A percentile compares a stretch with the other conserved stretches of the same genome.
Conservation (phyloP, 2,113 vertebrate genomes). For the Vimba vimba region DNA sequence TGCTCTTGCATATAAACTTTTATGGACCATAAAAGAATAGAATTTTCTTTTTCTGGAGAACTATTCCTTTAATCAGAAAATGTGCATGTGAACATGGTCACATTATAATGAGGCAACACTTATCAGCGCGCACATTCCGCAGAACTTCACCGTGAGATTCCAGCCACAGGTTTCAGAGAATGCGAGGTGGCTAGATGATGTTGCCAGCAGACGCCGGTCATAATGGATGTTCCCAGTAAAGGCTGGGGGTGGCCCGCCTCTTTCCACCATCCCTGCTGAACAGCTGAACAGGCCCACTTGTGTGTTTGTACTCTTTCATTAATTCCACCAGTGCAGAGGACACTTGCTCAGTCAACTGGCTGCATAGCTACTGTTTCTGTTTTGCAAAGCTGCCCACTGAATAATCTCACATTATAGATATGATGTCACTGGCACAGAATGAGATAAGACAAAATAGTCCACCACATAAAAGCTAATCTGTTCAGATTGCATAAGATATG, state of each 20-base stretch:
- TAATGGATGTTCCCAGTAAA: constrained; percentile 25
- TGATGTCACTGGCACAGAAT: constrained; percentile 31
- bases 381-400: background rate
- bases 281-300: constrained; percentile 51
- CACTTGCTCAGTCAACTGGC: constrained; percentile 32
- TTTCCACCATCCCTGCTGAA: constrained; percentile 19
- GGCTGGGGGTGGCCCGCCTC: background rate
- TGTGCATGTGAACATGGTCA: background rate
- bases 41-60: background rate
- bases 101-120: background rate
- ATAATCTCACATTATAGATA: constrained; percentile 29
- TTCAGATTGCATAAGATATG: constrained; percentile 39
- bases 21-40: background rate
- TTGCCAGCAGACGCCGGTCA: background rate
- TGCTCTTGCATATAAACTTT: background rate
- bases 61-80: background rate
- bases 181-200: constrained; percentile 20
- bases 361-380: background rate
- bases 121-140: background rate
- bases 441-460: constrained; percentile 16
- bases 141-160: background rate
- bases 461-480: constrained; percentile 34
- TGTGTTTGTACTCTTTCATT: constrained; percentile 16
- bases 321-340: constrained; percentile 37
- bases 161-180: constrained; percentile 14